A percentile compares a stretch with the other conserved stretches of the same genome.
phyloP scores from a whole-genome alignment of 2,113 vertebrate genomes.

The Bubalus kerabau region DNA sequence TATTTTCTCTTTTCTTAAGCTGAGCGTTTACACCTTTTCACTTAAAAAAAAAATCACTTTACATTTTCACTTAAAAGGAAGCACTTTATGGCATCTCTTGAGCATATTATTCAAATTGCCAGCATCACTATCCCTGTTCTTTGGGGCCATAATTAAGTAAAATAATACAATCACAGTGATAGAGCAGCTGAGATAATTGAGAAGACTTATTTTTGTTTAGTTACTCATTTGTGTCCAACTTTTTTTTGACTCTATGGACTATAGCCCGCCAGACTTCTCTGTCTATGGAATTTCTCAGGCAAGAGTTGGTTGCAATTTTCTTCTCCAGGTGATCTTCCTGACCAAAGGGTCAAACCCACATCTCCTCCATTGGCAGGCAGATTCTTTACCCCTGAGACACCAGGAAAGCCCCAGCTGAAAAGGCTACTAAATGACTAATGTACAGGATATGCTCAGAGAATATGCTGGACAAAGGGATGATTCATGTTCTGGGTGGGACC shows the following conservation, averaged over 20 bases:
- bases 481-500: not conserved
- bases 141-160: not conserved
- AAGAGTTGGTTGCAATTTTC: not conserved
- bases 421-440: not conserved
- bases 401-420: not conserved
- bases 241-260: not conserved
- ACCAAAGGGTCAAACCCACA: not conserved
- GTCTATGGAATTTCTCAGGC: not conserved
- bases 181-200: not conserved
- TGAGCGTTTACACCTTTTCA: not conserved
- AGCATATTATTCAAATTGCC: not conserved
- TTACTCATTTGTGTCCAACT: not conserved
- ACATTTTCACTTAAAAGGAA: not conserved
- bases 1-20: not conserved
- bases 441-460: not conserved
- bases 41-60: not conserved
- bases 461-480: not conserved
- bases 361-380: not conserved
- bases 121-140: not conserved
- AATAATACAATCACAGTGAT: not conserved
- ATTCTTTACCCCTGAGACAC: not conserved
- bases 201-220: not conserved
- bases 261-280: not conserved
- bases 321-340: not conserved
- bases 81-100: not conserved